Percentiles rank a stretch among this genome's conserved stretches.
Conservation (phyloP, 2,888 invertebrate genomes). For the Alviniconcha strummeri region DNA sequence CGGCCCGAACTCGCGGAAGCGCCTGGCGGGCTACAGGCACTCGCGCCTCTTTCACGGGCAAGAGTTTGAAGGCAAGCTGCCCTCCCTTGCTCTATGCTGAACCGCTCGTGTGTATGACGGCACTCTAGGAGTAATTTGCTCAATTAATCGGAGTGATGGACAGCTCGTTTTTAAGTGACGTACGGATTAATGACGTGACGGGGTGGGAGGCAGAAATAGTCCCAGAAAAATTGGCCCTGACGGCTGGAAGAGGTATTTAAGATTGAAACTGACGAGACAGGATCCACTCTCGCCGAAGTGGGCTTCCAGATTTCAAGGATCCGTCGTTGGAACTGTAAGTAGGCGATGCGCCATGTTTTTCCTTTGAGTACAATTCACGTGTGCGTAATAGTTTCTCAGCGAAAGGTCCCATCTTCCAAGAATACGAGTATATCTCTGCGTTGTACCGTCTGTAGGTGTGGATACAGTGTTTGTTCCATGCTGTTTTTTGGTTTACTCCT, state of each 20-base stretch:
- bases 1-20: not conserved
- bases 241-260: not conserved
- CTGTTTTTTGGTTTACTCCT: not conserved
- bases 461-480: not conserved
- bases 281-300: not conserved
- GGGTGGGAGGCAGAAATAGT: conserved; percentile 19
- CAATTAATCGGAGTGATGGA: conserved; percentile 12
- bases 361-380: too few relatives aligned
- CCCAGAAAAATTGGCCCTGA: conserved; percentile 6
- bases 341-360: too few relatives aligned
- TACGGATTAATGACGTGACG: conserved; percentile 21
- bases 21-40: not conserved
- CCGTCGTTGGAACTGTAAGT: too few relatives aligned
- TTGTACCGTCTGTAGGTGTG: not conserved
- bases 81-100: conserved; percentile 5
- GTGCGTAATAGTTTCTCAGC: too few relatives aligned
- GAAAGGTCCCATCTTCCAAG: too few relatives aligned
- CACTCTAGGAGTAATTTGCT: conserved; percentile 19
- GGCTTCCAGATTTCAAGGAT: not conserved
- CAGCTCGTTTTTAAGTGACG: conserved; percentile 16
- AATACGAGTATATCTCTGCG: too few relatives aligned
- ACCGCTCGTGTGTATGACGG: not conserved
- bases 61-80: not conserved
- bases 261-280: not conserved
- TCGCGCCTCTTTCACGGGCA: not conserved